Evolutionary conservation across 2,888 invertebrate genomes (phyloP), one percentile per base, ranked within the genome.

Genomic region (Chelonus formosanus): DNA sequence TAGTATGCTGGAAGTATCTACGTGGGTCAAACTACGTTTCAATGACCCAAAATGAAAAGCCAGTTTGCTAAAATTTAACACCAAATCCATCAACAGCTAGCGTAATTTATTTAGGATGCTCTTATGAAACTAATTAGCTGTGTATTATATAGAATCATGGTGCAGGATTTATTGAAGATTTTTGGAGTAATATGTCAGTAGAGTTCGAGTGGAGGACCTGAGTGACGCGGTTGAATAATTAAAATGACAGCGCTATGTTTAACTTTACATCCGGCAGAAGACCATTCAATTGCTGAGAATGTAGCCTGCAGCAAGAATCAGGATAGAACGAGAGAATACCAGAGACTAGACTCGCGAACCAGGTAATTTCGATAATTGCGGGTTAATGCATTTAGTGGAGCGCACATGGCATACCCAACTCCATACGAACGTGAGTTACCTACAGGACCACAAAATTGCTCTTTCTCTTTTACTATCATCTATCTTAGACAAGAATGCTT

Each of bases 321-420:
- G 40, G 10, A 48, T 35, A 10, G 31, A 61, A 57, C 50, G 44
- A 53, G 36, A 56, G 50, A 31, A 43, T 56, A 20, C 48, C 48
- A 48, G 20, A 56, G 67, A 65, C 63, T 63, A 67, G 63, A 65
- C 72, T 67, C 65, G 71, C 65, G 67, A 68, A 73, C 67, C 71
- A 73, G 73, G 76, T 78, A 78, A 78, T 78, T 78, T 78, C 79
- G 78, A 78, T 78, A 78, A 78, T 78, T 79, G 76, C 75, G 70
- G 75, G 76, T 75, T 78, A 78, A 79, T 78, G 77, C 75, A 73
- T 76, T 79, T 76, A 77, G 74, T 71, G 68, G 70, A 70, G 71
- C 71, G 71, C 72, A 75, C 73, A 74, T 73, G 74, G 71, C 73
- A 68, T 71, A 63, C 71, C 73, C 71, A 70, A 73, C 31, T 34